Evolutionary conservation across 2,888 invertebrate species (phyloP), one percentile per base, ranked within the genome.

Genomic region (Parnassius mnemosyne): DNA sequence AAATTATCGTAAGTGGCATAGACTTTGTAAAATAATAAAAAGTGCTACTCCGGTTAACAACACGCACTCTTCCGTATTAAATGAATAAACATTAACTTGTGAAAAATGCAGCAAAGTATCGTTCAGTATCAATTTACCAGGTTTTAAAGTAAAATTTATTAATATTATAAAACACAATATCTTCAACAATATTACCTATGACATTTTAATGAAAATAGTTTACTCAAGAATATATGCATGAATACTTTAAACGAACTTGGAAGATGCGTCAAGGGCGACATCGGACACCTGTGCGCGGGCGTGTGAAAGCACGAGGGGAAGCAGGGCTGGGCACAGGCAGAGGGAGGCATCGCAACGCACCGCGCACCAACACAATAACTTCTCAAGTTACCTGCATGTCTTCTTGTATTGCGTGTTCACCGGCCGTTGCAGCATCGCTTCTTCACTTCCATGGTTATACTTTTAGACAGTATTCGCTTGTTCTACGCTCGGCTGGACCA

Each of bases 271-370:
- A 90, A 90, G 89, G 90, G 89, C 89, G 89, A 88, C 80, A 91
- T 72, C 80, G 78, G 87, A 91, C 88, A 91, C 90, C 89, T 88
- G 89, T 84, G 87, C 85, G 86, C 87, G 81, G 84, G 85, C 86
- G 87, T 89, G 89, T 89, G 89, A 89, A 87, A 89, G 88, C 83
- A 75, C 70, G 67, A 71, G 72, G 72, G 69, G 66, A 62, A 60
- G 69, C 67, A 66, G 25, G 65, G 64, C 67, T 69, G 70, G 69
- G 70, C 70, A 70, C 66, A 68, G 64, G 71, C 65, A 66, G 66
- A 63, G 66, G 64, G 68, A 63, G 72, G 77, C 73, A 77, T 74
- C 83, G 88, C 87, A 84, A 89, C 89, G 90, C 88, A 84, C 85
- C 72, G 84, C 86, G 90, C 85, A 78, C 83, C 83, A 76, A 80